phyloP scores from a whole-genome alignment of 2,797 vertebrate species.

The Acanthurus leucopareius region DNA sequence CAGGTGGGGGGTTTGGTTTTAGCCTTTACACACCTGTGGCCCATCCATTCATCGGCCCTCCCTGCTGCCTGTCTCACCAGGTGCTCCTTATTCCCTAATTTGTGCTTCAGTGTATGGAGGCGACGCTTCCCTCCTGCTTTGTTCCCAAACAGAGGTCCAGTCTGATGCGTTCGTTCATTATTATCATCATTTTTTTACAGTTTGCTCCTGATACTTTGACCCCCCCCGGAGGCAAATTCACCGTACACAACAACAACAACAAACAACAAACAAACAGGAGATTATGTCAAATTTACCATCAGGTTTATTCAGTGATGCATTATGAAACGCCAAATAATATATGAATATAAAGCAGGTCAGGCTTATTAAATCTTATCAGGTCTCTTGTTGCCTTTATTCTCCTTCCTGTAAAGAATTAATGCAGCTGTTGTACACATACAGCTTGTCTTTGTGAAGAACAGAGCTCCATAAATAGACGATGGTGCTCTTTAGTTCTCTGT shows the following conservation, averaged over 20 bases:
- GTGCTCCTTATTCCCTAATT: too few species aligned
- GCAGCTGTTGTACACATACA: neutral
- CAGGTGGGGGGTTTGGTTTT: too few species aligned
- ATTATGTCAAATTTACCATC: neutral
- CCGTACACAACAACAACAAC: neutral
- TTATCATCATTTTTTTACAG: too few species aligned
- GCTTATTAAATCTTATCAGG: neutral
- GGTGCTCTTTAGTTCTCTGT: neutral
- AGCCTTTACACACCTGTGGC: too few species aligned
- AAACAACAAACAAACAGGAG: neutral
- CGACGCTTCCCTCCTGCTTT: too few species aligned
- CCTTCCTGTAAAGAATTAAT: neutral
- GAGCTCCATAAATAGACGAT: neutral
- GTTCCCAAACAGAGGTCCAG: too few species aligned
- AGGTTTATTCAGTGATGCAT: neutral
- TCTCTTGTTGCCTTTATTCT: neutral
- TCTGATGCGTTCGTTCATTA: too few species aligned
- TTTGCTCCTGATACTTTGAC: neutral
- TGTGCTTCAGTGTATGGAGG: too few species aligned
- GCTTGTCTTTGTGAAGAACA: neutral
- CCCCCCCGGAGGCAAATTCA: neutral
- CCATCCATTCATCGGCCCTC: too few species aligned
- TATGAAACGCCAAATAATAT: neutral
- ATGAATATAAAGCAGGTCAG: neutral
- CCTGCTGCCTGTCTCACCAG: too few species aligned